Base-by-base conservation (phyloP, 2,888 invertebrate species). In the Protonemura montana region DNA sequence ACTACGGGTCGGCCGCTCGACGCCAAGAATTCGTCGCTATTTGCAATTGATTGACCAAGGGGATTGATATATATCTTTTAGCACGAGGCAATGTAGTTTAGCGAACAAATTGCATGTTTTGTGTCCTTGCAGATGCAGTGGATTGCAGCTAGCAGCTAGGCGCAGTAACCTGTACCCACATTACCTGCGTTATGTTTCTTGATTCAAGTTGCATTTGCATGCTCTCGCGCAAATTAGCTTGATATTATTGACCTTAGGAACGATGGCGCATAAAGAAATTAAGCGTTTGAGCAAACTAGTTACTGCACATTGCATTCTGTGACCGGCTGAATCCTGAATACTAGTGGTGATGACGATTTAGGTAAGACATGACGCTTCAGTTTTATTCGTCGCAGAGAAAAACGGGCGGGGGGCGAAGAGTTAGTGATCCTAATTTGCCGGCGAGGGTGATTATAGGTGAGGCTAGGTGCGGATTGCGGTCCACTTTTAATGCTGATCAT, bases 211-310 rank as follows among this genome's bases (percentile, higher is more conserved):
- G 78, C 78, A 78, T 78, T 78, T 78, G 78, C 78, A 78, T 78
- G 26, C 78, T 3, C 6, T 78, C 28, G 28, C 28, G 27, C 78
- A 28, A 78, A 78, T 78, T 78, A 78, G 78, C 28, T 26, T 78
- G 28, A 78, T 78, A 78, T 78, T 25, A 78, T 78, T 78, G 78
- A 78, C 78, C 78, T 78, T 78, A 78, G 28, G 27, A 78, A 78
- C 27, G 26, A 78, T 21, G n/a, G 78, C 78, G 78, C 78, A 78
- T 78, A 25, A 78, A 27, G 28, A 78, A 78, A 78, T 78, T 5
- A 78, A 78, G 78, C 26, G 27, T 27, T 27, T 28, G 78, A 21
- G 59, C 25, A 78, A 78, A 78, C 78, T 78, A 25, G 6, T 21
- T 78, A 78, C 78, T 78, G n/a, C 26, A 21, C 2, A 59, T 59